phyloP scores from a whole-genome alignment of 1,140 invertebrate genomes.

The Cylas formicarius region DNA sequence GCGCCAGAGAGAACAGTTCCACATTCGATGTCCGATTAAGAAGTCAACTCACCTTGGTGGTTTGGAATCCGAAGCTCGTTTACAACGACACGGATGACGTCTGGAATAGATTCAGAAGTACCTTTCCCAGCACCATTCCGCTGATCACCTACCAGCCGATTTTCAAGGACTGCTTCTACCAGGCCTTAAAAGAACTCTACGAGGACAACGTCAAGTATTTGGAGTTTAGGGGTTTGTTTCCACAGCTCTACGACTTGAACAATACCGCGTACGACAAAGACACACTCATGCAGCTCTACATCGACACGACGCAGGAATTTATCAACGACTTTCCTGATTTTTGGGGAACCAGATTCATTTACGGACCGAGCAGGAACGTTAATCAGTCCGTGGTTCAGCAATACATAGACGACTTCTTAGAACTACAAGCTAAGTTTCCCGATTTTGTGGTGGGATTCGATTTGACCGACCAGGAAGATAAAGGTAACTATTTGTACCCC shows the following conservation, averaged over 20 bases:
- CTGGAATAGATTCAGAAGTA: constrained; percentile 60
- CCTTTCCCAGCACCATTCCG: constrained; percentile 50
- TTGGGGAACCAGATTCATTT: constrained; percentile 56
- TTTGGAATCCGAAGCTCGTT: constrained; percentile 49
- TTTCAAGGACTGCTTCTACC: neutral
- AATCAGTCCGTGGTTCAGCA: constrained; percentile 28
- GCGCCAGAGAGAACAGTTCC: constrained; percentile 41
- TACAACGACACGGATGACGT: constrained; percentile 58
- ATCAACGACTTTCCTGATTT: constrained; percentile 53
- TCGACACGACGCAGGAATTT: constrained; percentile 46
- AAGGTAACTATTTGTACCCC: constrained; percentile 44
- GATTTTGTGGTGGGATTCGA: constrained; percentile 66
- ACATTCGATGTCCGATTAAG: constrained; percentile 53
- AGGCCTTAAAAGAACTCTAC: constrained; percentile 48
- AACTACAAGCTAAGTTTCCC: constrained; percentile 42
- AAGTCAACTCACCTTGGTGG: constrained; percentile 53
- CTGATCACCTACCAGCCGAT: neutral
- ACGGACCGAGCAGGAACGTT: constrained; percentile 45
- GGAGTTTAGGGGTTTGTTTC: constrained; percentile 56
- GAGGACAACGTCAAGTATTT: constrained; percentile 75
- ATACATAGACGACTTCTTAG: constrained; percentile 42
- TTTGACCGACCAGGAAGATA: constrained; percentile 68
- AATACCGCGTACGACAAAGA: constrained; percentile 40
- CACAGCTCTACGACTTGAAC: constrained; percentile 45
- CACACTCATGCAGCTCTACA: constrained; percentile 44